Conservation (phyloP, 2,888 invertebrate genomes). For the Nemotelus nigrinus region DNA sequence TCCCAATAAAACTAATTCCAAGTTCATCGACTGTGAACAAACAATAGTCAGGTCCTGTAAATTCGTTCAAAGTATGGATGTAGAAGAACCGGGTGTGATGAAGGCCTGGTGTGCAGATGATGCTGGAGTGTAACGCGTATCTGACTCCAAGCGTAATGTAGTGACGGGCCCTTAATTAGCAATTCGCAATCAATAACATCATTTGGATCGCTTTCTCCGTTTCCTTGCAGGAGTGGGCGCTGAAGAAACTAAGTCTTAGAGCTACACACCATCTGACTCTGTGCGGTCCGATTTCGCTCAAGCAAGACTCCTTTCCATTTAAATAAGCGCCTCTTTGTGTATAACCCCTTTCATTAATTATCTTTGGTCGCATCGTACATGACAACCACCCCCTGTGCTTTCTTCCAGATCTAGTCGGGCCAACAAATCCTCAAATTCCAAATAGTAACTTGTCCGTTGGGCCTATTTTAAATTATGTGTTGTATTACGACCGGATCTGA, state of each 20-base stretch:
- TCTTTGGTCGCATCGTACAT: constrained; percentile 41
- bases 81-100: background rate
- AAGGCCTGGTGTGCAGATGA: background rate
- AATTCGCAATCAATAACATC: constrained; percentile 52
- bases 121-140: background rate
- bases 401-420: constrained; percentile 13
- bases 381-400: background rate
- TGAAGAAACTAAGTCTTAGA: constrained; percentile 7
- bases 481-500: constrained; percentile 20
- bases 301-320: constrained; percentile 43
- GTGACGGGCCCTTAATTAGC: constrained; percentile 50
- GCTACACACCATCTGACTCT: constrained; percentile 3
- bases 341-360: constrained; percentile 48
- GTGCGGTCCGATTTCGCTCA: constrained; percentile 25
- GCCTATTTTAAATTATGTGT: constrained; percentile 36
- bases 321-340: constrained; percentile 48
- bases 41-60: constrained; percentile 33
- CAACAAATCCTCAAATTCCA: constrained; percentile 39
- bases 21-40: constrained; percentile 51
- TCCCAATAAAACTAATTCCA: constrained; percentile 49
- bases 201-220: constrained; percentile 51
- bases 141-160: background rate
- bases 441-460: constrained; percentile 32
- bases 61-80: background rate
- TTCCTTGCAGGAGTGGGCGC: constrained; percentile 14